These are phyloP conservation scores for Myodes glareolus DNA, from an alignment of 2,113 vertebrate genomes.

Conservation along the genomic window DNA sequence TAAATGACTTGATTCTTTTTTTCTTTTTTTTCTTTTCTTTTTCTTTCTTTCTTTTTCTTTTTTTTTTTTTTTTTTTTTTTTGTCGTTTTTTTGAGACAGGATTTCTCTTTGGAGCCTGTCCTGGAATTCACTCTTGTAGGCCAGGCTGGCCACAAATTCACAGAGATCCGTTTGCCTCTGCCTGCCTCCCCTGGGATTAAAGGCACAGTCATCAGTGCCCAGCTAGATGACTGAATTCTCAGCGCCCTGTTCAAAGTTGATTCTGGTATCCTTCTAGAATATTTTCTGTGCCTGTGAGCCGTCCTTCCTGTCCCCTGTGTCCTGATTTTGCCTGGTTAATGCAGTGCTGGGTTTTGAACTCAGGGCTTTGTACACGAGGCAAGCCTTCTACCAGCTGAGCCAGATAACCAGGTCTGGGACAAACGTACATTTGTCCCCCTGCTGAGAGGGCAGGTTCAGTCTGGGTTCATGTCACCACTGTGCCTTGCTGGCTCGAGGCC, in stretches of 20 bases:
- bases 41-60: too few relatives aligned
- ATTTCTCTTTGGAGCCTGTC: too few relatives aligned
- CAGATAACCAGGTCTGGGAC: neutral
- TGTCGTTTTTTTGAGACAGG: too few relatives aligned
- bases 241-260: neutral
- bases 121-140: too few relatives aligned
- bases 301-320: neutral
- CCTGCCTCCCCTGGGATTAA: too few relatives aligned
- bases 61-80: too few relatives aligned
- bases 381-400: neutral
- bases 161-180: too few relatives aligned
- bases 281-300: neutral
- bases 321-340: neutral
- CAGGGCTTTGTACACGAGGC: neutral
- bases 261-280: neutral
- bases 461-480: rapidly evolving
- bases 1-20: too few relatives aligned
- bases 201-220: neutral
- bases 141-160: too few relatives aligned
- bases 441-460: neutral
- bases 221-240: neutral
- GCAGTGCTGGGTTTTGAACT: neutral
- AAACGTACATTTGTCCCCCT: neutral
- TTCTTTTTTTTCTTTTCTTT: too few relatives aligned
- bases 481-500: too few relatives aligned